phyloP scores from a whole-genome alignment of 2,113 vertebrate genomes.

The Promerops cafer region DNA sequence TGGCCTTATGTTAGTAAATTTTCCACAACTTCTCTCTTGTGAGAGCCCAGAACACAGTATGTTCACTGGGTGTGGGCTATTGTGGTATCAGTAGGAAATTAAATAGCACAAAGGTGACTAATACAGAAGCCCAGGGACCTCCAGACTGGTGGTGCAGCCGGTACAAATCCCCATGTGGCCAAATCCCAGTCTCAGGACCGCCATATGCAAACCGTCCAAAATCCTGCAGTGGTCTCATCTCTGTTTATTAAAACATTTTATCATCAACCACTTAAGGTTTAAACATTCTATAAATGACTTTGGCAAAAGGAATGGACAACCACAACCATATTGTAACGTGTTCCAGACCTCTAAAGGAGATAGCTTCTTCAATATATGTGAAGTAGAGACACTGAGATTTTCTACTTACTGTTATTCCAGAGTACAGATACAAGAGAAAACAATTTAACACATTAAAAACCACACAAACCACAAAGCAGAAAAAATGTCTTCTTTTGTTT shows the following conservation, averaged over 20 bases:
- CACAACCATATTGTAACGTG: rapidly evolving
- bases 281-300: not conserved
- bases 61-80: not conserved
- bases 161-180: not conserved
- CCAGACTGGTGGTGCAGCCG: not conserved
- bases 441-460: not conserved
- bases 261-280: not conserved
- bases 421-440: not conserved
- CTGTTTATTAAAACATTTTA: not conserved
- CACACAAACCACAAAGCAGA: not conserved
- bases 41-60: not conserved
- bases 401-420: not conserved
- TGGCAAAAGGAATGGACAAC: not conserved
- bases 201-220: not conserved
- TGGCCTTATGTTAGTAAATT: not conserved
- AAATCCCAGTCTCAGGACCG: not conserved
- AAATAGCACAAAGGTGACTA: not conserved
- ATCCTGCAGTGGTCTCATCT: not conserved
- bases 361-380: not conserved
- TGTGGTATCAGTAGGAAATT: not conserved
- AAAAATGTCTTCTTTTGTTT: not conserved
- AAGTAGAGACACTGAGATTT: not conserved
- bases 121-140: not conserved
- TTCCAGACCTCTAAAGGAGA: not conserved
- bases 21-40: not conserved